These are phyloP conservation scores for Umimayanthus chanpuru DNA, from an alignment of 92 coral and sea anemone genomes.

Conservation along the genomic window DNA sequence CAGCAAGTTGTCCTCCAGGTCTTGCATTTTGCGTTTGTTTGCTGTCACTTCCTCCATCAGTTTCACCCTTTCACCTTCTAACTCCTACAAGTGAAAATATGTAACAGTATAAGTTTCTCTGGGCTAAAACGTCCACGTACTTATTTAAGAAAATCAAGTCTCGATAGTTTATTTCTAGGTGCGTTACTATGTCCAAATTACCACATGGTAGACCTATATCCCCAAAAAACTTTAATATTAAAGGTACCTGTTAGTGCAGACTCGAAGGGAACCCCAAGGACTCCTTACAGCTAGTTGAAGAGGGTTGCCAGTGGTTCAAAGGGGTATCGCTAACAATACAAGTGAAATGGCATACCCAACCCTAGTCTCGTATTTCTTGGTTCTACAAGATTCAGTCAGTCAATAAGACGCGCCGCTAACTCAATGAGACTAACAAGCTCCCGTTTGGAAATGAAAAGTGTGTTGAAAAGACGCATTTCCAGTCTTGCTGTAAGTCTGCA, in stretches of 20 bases:
- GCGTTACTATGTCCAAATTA: background rate
- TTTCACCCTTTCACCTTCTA: constrained; percentile 96
- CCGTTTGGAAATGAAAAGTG: no score
- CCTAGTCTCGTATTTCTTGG: background rate
- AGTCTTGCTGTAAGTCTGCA: no score
- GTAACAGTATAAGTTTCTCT: background rate
- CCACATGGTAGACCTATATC: background rate
- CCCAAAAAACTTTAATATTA: background rate
- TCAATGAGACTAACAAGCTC: no score
- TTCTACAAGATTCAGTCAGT: no score
- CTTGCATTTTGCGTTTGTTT: constrained; percentile 97
- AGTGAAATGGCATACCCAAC: background rate
- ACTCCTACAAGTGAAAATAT: constrained; percentile 65
- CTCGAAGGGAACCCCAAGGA: background rate
- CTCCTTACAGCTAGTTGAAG: background rate
- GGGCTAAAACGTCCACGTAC: background rate
- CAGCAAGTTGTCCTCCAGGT: constrained; percentile 92
- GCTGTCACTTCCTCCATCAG: constrained; percentile 99
- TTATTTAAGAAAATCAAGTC: background rate
- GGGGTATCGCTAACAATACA: background rate
- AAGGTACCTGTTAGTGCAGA: no score
- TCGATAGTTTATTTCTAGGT: no score
- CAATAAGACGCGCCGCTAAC: no score
- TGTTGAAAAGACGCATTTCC: no score
- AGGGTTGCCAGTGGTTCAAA: background rate